Evolutionary conservation across 2,888 invertebrate species (phyloP).

Genomic region (Melanotus villosus): DNA sequence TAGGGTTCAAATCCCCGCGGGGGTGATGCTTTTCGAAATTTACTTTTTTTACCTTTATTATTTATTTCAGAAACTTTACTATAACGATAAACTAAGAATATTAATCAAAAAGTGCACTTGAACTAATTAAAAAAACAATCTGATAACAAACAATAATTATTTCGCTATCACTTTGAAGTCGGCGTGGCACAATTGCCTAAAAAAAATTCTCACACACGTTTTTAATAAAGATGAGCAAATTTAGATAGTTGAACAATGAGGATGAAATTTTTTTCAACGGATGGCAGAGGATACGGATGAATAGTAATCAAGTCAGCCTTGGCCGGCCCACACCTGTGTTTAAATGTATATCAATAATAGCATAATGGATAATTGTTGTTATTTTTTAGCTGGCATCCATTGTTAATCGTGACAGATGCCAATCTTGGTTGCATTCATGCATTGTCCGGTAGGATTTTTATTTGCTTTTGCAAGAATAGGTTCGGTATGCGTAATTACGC

Average conservation of each 20-base stretch:
- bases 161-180: too few species aligned
- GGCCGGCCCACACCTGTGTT: constrained; percentile 59
- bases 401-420: constrained; percentile 58
- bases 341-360: constrained; percentile 60
- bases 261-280: constrained; percentile 37
- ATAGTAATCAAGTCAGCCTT: constrained; percentile 60
- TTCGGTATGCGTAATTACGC: constrained; percentile 38
- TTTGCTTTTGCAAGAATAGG: constrained; percentile 45
- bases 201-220: constrained; percentile 22
- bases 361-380: constrained; percentile 58
- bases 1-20: neutral
- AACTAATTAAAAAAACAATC: too few species aligned
- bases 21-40: too few species aligned
- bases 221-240: constrained; percentile 34
- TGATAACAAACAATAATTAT: too few species aligned
- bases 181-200: constrained; percentile 12
- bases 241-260: constrained; percentile 42
- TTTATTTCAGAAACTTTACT: too few species aligned
- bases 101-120: too few species aligned
- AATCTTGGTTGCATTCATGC: constrained; percentile 55
- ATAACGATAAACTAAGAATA: too few species aligned
- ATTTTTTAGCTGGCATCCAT: constrained; percentile 45
- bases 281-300: constrained; percentile 55
- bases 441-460: constrained; percentile 50
- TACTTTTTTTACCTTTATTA: too few species aligned